Conservation (phyloP, 2,113 vertebrate genomes). For the Corapipo altera region DNA sequence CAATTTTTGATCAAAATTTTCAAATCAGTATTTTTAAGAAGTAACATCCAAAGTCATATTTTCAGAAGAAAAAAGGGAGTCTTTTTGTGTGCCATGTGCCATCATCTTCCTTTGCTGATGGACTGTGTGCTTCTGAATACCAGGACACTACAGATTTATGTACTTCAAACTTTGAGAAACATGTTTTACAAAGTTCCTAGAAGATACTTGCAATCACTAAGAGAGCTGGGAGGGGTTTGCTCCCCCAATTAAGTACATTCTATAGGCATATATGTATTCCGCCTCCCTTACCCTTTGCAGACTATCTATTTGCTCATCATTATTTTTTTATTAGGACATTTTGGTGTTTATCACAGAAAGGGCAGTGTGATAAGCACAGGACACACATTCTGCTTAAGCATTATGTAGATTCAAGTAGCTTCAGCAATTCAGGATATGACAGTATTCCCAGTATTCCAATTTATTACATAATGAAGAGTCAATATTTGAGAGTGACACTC, state of each 20-base stretch:
- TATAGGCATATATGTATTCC: neutral
- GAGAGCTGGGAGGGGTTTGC: neutral
- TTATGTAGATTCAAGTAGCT: neutral
- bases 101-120: neutral
- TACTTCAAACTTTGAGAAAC: neutral
- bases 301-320: neutral
- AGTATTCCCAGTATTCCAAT: neutral
- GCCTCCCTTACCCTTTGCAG: neutral
- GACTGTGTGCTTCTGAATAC: neutral
- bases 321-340: neutral
- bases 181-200: neutral
- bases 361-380: neutral
- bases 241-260: neutral
- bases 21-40: neutral
- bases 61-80: neutral
- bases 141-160: neutral
- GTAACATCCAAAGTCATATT: neutral
- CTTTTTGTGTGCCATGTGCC: neutral
- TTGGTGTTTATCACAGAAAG: neutral
- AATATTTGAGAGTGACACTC: neutral
- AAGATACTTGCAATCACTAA: neutral
- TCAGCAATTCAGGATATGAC: neutral
- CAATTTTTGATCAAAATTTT: neutral
- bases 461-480: neutral
- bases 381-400: neutral